Evolutionary conservation across 2,888 invertebrate genomes (phyloP), one percentile per base, ranked within the genome.

Genomic region (Galerucella calmariensis): DNA sequence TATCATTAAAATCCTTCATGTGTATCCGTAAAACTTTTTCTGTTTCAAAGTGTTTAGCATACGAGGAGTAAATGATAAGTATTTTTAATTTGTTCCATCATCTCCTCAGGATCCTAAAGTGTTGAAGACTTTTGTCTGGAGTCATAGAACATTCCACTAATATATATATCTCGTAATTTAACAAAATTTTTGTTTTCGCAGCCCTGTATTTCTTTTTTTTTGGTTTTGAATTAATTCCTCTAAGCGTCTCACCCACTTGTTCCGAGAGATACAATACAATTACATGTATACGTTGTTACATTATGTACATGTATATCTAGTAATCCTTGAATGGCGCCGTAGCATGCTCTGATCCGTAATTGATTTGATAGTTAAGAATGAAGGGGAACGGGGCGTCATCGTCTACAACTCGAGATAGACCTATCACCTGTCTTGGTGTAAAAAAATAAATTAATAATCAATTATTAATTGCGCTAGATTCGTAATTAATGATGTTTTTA

Each of bases 281-380:
- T 66, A 80, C 80, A 78, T 77, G 79, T 76, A 78, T 10, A 14
- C 77, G 74, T 46, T 76, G 80, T 79, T 78, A 53, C 48, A 48
- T 78, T 78, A 77, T 80, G 78, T 77, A 77, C 76, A 41, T 73
- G 20, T 20, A 77, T 79, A 82, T 80, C 81, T 78, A 74, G 79
- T 73, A 78, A 81, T 74, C 83, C 84, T 84, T 84, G 84, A 82
- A 80, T 79, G 83, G 83, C 84, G 84, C 84, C 83, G 24, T 48
- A 14, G 82, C 82, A 79, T 79, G 82, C 79, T 79, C 77, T 79
- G 80, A 80, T 80, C 80, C 73, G 77, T 83, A 83, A 83, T 82
- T 82, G 82, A 82, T 83, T 82, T 81, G 78, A 75, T 72, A 77
- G 76, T 75, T 76, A 74, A 79, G 76, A 80, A 79, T 76, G 77